These are phyloP conservation scores for Drosophila robusta DNA, from an alignment of 2,888 invertebrate genomes.

Conservation along the genomic window DNA sequence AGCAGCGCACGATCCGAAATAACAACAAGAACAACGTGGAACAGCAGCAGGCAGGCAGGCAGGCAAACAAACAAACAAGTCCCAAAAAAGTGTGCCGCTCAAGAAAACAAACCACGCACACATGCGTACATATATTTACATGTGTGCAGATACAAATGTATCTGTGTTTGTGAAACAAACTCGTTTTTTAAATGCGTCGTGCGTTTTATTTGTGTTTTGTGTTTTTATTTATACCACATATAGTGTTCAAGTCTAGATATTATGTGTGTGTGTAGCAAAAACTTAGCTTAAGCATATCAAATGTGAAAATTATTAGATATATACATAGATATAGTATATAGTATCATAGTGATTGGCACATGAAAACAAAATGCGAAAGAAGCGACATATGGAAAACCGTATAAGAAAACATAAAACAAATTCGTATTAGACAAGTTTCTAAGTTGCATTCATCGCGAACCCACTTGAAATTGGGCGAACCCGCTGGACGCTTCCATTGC, in stretches of 20 bases:
- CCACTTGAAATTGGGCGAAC: conserved; percentile 26
- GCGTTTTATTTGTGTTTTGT: conserved; percentile 54
- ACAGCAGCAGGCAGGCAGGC: background rate
- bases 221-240: conserved; percentile 35
- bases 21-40: conserved; percentile 10
- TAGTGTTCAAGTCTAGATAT: conserved; percentile 46
- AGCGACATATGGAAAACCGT: conserved; percentile 1
- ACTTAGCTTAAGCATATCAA: conserved; percentile 45
- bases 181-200: conserved; percentile 66
- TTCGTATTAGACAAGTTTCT: conserved; percentile 10
- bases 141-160: conserved; percentile 6
- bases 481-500: conserved; percentile 21
- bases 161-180: conserved; percentile 36
- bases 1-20: conserved; percentile 34
- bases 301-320: conserved; percentile 13
- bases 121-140: background rate
- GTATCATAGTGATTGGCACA: conserved; percentile 22
- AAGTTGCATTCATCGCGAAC: conserved; percentile 19
- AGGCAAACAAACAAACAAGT: conserved; percentile 42
- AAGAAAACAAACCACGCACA: conserved; percentile 41
- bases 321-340: background rate
- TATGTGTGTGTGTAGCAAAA: conserved; percentile 29
- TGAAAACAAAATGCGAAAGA: conserved; percentile 18
- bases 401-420: conserved; percentile 8
- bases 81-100: conserved; percentile 39